Evolutionary conservation across 2,113 vertebrate genomes (phyloP).

Genomic region (Zeus faber): DNA sequence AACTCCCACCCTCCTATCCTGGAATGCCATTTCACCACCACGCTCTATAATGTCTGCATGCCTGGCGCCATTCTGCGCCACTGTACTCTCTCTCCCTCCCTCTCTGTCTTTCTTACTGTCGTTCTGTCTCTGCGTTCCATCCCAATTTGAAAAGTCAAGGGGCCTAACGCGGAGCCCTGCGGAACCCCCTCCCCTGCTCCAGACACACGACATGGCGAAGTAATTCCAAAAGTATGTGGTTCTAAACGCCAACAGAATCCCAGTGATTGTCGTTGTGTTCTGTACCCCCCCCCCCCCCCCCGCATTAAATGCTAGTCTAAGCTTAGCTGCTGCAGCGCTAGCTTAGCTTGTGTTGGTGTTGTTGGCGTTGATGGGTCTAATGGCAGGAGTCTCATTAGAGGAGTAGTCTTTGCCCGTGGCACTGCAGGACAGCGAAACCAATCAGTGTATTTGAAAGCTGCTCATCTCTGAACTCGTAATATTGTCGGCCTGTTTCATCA

Average conservation of each 20-base stretch:
- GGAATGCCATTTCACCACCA: slow-evolving; percentile 21
- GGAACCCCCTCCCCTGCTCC: neutral
- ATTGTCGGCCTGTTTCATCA: slow-evolving; percentile 63
- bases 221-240: slow-evolving; percentile 54
- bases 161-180: neutral
- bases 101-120: neutral
- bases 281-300: too few relatives aligned
- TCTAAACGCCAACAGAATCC: neutral
- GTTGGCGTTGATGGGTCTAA: slow-evolving; percentile 24
- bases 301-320: too few relatives aligned
- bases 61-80: too few relatives aligned
- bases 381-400: too few relatives aligned
- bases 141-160: neutral
- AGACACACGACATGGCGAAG: slow-evolving; percentile 48
- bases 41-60: too few relatives aligned
- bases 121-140: neutral
- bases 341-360: slow-evolving; percentile 28
- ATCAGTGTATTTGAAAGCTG: slow-evolving; percentile 64
- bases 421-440: slow-evolving; percentile 50
- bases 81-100: neutral
- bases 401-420: slow-evolving; percentile 31
- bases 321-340: slow-evolving; percentile 32
- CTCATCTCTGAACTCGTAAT: slow-evolving; percentile 58
- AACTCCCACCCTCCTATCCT: neutral
- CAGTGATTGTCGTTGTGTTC: too few relatives aligned